Conservation (phyloP, 1,140 invertebrate genomes). For the Rhagoletis pomonella region DNA sequence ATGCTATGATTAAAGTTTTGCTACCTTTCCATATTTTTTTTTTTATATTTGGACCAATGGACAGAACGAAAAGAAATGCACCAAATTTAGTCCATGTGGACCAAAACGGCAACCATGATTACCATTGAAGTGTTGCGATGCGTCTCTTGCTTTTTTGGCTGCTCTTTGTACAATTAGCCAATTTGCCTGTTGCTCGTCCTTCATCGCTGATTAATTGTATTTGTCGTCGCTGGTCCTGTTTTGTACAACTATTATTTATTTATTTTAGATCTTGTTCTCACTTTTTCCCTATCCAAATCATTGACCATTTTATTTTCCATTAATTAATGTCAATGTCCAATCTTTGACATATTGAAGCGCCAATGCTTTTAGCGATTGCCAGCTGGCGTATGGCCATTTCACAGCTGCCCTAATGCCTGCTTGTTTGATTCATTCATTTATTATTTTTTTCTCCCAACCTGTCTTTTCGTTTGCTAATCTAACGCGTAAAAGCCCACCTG, state of each 20-base stretch:
- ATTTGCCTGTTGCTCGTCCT: background rate
- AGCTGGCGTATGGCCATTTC: background rate
- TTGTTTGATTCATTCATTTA: background rate
- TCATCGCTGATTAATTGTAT: background rate
- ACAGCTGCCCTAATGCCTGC: background rate
- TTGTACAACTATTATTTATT: too few relatives aligned
- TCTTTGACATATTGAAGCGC: conserved; percentile 35
- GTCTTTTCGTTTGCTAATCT: background rate
- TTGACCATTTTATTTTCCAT: conserved; percentile 18
- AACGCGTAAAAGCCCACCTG: background rate
- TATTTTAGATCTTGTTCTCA: background rate
- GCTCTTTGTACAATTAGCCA: background rate
- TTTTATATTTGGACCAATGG: too few relatives aligned
- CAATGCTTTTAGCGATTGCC: background rate
- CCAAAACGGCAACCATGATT: too few relatives aligned
- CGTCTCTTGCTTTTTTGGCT: too few relatives aligned
- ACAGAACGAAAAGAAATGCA: too few relatives aligned
- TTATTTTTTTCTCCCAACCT: background rate
- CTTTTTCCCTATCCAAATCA: background rate
- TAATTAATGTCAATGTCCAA: conserved; percentile 47
- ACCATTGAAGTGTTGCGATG: too few relatives aligned
- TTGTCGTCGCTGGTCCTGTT: background rate
- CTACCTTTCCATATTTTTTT: too few relatives aligned
- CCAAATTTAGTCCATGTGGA: too few relatives aligned
- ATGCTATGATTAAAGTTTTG: too few relatives aligned